Base-by-base conservation (phyloP, 2,797 vertebrate genomes). In the Gymnothorax reevesii region DNA sequence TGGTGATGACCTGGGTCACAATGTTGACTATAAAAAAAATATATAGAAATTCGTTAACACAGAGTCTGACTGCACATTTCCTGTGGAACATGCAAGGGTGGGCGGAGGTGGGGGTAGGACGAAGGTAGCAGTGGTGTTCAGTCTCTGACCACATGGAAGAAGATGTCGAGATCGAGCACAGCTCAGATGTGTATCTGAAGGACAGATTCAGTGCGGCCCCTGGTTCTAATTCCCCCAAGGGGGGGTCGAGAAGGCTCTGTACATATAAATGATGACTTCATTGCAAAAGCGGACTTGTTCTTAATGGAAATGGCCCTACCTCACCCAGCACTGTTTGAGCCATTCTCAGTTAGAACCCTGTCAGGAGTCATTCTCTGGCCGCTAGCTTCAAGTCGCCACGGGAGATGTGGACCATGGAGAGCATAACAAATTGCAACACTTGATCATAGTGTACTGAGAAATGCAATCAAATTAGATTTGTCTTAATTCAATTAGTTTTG, bases 221-320 rank as follows among this genome's bases (percentile, higher is more conserved):
- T 7, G 52, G 52, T 80, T 55, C 54, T 20, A 8, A 6, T 80
- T 55, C 77, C 52, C 42, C 55, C 52, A 55, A n/a, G 55, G 52
- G 77, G 77, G 33, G 33, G 1, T 42, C 2, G 33, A 42, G 33
- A 17, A 87, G 62, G 62, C 54, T 71, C 54, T 75, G 87, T 69
- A 71, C 84, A 83, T 88, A 85, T 86, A 85, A 88, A 69, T 83
- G 84, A 66, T 86, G 83, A 85, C 77, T 87, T 90, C 25, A 83
- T 87, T 83, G 17, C 71, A 86, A 84, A 90, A 90, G 85, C 83
- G 84, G 84, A 87, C 85, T 90, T 87, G 87, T 87, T 86, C 86
- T 27, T 87, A 90, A 86, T 64, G 71, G 62, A 86, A 88, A 75
- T 80, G 83, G 83, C 83, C 80, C 84, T 59, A 73, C 82, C 84